Base-by-base conservation (phyloP, 2,113 vertebrate species). In the Dipodomys spectabilis region DNA sequence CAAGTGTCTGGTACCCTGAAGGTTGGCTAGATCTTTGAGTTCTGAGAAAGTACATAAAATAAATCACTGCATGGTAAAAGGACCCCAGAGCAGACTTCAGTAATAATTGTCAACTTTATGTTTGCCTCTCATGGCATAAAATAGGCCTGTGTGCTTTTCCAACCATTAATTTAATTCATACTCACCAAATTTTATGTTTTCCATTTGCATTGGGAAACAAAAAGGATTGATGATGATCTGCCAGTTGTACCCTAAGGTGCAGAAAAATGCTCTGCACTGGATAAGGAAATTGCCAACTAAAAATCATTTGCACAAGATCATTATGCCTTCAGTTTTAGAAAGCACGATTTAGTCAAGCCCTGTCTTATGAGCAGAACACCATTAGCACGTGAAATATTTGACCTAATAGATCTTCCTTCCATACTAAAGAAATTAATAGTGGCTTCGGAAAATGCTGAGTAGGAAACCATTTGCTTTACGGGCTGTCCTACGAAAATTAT, bases 101-200 rank as follows among this genome's bases (percentile, higher is more conserved):
- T 77, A 82, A 88, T 92, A 91, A 95, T 71, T 92, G 65, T 92
- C 71, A 93, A 68, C 6, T 88, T 93, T 88, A 82, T 88, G 28
- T 71, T 89, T 82, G 5, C 57, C 94, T 83, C 81, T 97, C 71
- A 96, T 72, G 91, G 67, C 81, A 82, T 13, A 16, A 95, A 94
- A 83, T 69, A 90, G 86, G 5, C 10, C 23, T 95, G 6, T 94
- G n/a, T 94, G 92, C 87, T 93, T 93, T 93, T 73, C 67, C 35
- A 60, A 25, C 16, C 82, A 71, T 94, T 96, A 94, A 93, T 97
- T 97, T 97, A 97, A 91, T 81, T 95, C 23, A 94, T 78, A 87
- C 0, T 0, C 44, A 79, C 8, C 25, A 78, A 75, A 88, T 86
- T 96, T 90, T 96, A 95, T 72, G 79, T 89, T 97, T 86, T 86